phyloP scores from a whole-genome alignment of 2,113 vertebrate genomes.

The Barbus barbus region DNA sequence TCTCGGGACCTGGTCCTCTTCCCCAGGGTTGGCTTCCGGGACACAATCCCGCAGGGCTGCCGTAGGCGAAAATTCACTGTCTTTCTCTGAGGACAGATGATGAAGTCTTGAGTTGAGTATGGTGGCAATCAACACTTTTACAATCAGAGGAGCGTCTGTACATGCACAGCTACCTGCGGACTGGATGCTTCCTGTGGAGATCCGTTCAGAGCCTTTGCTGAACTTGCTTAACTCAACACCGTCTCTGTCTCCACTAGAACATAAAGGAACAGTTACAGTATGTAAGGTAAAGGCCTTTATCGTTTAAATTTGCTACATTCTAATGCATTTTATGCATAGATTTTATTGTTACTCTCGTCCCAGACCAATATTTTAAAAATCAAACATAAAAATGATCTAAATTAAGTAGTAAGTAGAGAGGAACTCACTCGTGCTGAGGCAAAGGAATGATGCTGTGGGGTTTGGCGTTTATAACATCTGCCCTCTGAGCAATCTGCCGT shows the following conservation, averaged over 20 bases:
- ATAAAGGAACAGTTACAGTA: conserved; percentile 48
- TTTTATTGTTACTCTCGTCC: background rate
- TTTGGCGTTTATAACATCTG: conserved; percentile 86
- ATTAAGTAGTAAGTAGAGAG: background rate
- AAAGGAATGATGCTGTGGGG: conserved; percentile 81
- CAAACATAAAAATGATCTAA: background rate
- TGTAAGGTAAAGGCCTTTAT: background rate
- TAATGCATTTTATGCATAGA: background rate
- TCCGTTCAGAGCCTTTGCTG: conserved; percentile 76
- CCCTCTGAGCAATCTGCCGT: conserved; percentile 87
- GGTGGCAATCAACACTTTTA: background rate
- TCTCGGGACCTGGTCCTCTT: conserved; percentile 63
- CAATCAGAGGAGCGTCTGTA: background rate
- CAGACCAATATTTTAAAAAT: background rate
- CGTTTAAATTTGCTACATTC: background rate
- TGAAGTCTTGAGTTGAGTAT: conserved; percentile 7
- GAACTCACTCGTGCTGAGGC: conserved; percentile 74
- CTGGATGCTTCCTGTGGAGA: conserved; percentile 76
- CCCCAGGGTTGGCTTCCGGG: conserved; percentile 60
- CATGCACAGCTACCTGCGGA: conserved; percentile 78
- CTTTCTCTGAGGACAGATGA: conserved; percentile 67
- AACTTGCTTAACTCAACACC: conserved; percentile 80
- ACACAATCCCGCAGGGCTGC: conserved; percentile 50
- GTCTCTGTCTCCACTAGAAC: conserved; percentile 82
- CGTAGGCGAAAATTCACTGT: conserved; percentile 57